These are phyloP conservation scores for Sebastes flavidus DNA, from an alignment of 2,797 vertebrate species.

Conservation along the genomic window DNA sequence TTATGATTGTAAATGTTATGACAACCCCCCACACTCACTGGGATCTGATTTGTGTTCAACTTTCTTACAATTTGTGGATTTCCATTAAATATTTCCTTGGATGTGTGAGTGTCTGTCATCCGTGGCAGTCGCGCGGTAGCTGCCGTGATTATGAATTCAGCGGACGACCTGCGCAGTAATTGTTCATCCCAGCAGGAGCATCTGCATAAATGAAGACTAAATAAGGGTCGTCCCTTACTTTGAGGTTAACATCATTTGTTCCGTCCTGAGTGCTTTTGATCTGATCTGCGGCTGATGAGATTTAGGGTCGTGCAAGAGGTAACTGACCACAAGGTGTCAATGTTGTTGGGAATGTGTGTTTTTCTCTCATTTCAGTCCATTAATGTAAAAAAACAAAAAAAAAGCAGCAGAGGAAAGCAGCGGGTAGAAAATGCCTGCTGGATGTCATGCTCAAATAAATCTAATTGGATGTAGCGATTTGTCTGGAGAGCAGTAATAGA, in stretches of 20 bases:
- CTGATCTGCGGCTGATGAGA: constrained; percentile 34
- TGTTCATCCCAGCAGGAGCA: constrained; percentile 42
- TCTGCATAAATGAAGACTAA: constrained; percentile 49
- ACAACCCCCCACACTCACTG: background rate
- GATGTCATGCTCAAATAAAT: constrained; percentile 57
- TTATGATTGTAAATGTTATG: background rate
- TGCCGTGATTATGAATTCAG: constrained; percentile 44
- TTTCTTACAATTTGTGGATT: background rate
- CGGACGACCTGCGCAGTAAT: constrained; percentile 36
- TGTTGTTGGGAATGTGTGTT: constrained; percentile 54
- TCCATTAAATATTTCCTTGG: background rate
- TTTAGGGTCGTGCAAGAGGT: constrained; percentile 33
- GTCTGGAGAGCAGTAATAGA: constrained; percentile 50
- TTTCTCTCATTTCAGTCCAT: constrained; percentile 32
- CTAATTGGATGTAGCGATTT: constrained; percentile 50
- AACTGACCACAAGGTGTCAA: constrained; percentile 75
- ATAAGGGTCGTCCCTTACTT: constrained; percentile 21
- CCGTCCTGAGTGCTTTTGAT: constrained; percentile 6
- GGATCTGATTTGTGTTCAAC: background rate
- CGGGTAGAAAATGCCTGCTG: constrained; percentile 42
- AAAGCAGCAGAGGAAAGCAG: constrained; percentile 17
- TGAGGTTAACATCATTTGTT: constrained; percentile 19
- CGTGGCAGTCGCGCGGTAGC: background rate
- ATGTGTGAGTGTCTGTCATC: background rate
- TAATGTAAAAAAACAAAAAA: constrained; percentile 13